phyloP scores from a whole-genome alignment of 1,140 invertebrate genomes.

The Drosophila tropicalis region DNA sequence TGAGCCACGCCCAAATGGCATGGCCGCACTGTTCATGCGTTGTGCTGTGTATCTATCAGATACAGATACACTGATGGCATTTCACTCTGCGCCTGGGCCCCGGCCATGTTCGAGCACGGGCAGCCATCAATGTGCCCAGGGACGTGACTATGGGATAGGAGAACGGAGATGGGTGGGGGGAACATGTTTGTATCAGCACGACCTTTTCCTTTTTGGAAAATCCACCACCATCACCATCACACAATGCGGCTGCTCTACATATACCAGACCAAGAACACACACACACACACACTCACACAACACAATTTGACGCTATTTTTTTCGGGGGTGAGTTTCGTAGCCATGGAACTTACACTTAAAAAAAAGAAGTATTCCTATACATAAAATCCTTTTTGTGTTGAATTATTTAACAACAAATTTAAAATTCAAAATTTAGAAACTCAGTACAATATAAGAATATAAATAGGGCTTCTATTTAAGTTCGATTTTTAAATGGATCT shows the following conservation, averaged over 20 bases:
- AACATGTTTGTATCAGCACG: conserved; percentile 21
- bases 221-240: conserved; percentile 42
- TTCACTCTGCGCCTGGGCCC: conserved; percentile 9
- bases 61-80: conserved; percentile 60
- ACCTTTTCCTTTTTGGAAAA: conserved; percentile 20
- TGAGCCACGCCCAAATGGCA: conserved; percentile 61
- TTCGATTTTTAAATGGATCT: no score
- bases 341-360: background rate
- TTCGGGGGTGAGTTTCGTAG: conserved; percentile 41
- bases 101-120: conserved; percentile 34
- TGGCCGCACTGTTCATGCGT: conserved; percentile 58
- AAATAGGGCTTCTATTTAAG: no score
- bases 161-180: background rate
- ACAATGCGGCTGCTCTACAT: conserved; percentile 44
- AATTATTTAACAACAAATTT: no score
- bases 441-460: no score
- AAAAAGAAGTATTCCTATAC: background rate
- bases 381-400: no score
- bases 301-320: conserved; percentile 27
- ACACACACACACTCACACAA: conserved; percentile 5
- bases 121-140: conserved; percentile 50
- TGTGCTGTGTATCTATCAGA: conserved; percentile 64
- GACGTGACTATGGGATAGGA: background rate
- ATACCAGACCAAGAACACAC: conserved; percentile 24
- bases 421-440: no score